Evolutionary conservation across 2,113 vertebrate genomes (phyloP).

Genomic region (Coryphaenoides rupestris): DNA sequence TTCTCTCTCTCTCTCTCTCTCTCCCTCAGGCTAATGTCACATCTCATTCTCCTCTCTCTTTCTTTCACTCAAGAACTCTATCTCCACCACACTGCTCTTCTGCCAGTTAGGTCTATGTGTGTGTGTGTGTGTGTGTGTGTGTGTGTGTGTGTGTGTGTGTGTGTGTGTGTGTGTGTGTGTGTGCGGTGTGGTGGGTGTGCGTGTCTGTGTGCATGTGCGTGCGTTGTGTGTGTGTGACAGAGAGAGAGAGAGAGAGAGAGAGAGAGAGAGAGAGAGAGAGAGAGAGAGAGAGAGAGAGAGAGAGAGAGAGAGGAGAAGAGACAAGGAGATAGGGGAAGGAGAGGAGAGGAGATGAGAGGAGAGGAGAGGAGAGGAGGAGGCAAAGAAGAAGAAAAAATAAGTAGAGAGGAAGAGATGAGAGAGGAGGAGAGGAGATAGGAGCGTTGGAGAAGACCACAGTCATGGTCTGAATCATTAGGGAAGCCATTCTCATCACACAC

Average conservation of each 20-base stretch:
- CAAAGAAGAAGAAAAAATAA: not conserved
- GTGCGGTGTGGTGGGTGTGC: too few relatives aligned
- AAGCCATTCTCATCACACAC: slow-evolving; percentile 50
- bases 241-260: too few relatives aligned
- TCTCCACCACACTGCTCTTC: not conserved
- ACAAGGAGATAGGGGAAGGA: not conserved
- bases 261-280: too few relatives aligned
- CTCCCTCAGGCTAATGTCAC: slow-evolving; percentile 50
- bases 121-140: slow-evolving; percentile 4
- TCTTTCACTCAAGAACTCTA: slow-evolving; percentile 5
- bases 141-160: too few relatives aligned
- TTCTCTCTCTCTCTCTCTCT: not conserved
- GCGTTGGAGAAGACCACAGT: not conserved
- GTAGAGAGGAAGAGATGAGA: not conserved
- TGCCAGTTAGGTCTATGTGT: slow-evolving; percentile 15
- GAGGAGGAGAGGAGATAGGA: slow-evolving; percentile 4
- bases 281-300: too few relatives aligned
- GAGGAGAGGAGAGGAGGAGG: not conserved
- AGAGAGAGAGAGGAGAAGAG: too few relatives aligned
- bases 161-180: too few relatives aligned
- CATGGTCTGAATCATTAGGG: slow-evolving; percentile 58
- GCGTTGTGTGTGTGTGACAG: too few relatives aligned
- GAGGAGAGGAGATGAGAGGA: not conserved
- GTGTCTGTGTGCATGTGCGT: too few relatives aligned
- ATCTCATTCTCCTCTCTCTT: slow-evolving; percentile 36